Evolutionary conservation across 2,888 invertebrate genomes (phyloP).

Genomic region (Eubasilissa splendida): DNA sequence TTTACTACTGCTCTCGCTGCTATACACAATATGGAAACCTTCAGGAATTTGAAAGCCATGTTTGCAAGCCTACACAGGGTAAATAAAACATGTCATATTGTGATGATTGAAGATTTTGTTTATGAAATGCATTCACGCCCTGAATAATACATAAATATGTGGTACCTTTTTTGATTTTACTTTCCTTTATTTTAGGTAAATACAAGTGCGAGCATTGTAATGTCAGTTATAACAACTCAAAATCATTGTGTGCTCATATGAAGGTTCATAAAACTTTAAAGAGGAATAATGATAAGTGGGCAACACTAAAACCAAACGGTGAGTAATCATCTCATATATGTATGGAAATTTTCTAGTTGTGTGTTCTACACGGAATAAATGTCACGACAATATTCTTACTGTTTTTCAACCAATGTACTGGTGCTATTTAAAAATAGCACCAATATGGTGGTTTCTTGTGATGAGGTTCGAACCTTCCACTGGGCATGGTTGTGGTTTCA

Average conservation of each 20-base stretch:
- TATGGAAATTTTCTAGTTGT: too few species aligned
- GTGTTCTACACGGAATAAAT: too few species aligned
- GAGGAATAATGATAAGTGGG: conserved; percentile 22
- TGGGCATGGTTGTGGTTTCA: too few species aligned
- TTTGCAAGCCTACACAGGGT: conserved; percentile 62
- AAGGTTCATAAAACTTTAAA: conserved; percentile 70
- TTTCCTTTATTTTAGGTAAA: conserved; percentile 45
- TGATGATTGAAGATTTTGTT: too few species aligned
- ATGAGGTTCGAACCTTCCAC: too few species aligned
- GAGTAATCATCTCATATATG: not conserved
- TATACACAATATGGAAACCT: conserved; percentile 67
- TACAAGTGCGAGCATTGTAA: conserved; percentile 70
- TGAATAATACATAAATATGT: too few species aligned
- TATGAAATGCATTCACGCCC: too few species aligned
- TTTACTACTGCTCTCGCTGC: conserved; percentile 69
- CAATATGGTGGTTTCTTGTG: too few species aligned
- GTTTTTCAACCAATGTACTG: too few species aligned
- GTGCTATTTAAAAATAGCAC: too few species aligned
- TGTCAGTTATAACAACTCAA: conserved; percentile 69
- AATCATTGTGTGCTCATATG: conserved; percentile 76
- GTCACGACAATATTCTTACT: too few species aligned
- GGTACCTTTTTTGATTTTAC: not conserved
- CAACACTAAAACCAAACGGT: conserved; percentile 17
- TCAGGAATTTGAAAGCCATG: conserved; percentile 67
- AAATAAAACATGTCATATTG: conserved; percentile 50